Evolutionary conservation across 2,888 invertebrate genomes (phyloP), one percentile per base, ranked within the genome.

Genomic region (Aspidiotus rigidus): DNA sequence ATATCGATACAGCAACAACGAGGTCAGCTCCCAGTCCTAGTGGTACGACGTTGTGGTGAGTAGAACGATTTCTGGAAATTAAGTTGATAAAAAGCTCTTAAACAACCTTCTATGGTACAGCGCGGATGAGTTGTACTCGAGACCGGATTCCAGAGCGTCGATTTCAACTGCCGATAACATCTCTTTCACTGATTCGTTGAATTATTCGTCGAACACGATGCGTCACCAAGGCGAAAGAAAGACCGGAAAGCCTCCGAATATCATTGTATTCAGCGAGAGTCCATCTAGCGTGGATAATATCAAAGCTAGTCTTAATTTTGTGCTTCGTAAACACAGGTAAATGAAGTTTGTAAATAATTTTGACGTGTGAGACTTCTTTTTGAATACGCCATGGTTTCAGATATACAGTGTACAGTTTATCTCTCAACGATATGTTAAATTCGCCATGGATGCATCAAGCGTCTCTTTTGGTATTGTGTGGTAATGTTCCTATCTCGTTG

Each of bases 221-320:
- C 69, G 70, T 13, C 72, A 72, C 61, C 69, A 69, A 17, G 64
- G 72, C 39, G 71, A 71, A 15, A 49, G 53, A 44, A 71, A 71
- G 62, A 72, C 69, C 75, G 80, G 82, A 3, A 90, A 89, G 77
- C 89, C 90, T 61, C 87, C 89, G 5, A 90, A 90, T 79, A 84
- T 91, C 75, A 80, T 91, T 71, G 87, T 91, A 73, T 90, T 87
- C 78, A 88, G 90, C 3, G 90, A 91, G 77, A 90, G 88, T 77
- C 77, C 83, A 70, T 84, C 84, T 40, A 86, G 88, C 60, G 84
- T 86, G 74, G 88, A 89, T 74, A 88, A 87, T 77, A 85, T 90
- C 67, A 86, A 87, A 75, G 80, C 81, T 40, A 86, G 87, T 39
- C 80, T 91, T 62, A 82, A 83, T 71, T 82, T 84, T 73, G 85